These are phyloP conservation scores for Drosophila elegans DNA, from an alignment of 1,140 invertebrate species.

Conservation along the genomic window DNA sequence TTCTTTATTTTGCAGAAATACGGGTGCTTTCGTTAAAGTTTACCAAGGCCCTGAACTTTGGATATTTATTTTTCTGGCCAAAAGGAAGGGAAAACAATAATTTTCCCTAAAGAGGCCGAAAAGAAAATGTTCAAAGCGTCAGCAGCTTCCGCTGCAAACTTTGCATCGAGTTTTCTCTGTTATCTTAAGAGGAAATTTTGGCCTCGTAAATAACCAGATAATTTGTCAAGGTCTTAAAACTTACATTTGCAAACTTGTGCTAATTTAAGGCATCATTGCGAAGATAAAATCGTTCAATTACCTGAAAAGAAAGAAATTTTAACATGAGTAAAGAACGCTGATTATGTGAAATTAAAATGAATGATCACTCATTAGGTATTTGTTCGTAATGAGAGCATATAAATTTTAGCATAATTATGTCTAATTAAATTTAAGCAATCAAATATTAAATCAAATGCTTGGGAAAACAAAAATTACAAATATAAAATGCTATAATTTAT, in stretches of 20 bases:
- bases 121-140: constrained; percentile 35
- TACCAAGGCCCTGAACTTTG: constrained; percentile 19
- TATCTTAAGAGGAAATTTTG: constrained; percentile 32
- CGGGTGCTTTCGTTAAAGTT: constrained; percentile 38
- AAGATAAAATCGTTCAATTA: constrained; percentile 20
- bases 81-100: constrained; percentile 25
- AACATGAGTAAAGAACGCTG: constrained; percentile 5
- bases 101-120: constrained; percentile 29
- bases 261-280: constrained; percentile 1
- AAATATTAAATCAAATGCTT: not conserved
- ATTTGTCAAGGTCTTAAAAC: constrained; percentile 43
- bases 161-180: constrained; percentile 35
- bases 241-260: constrained; percentile 34
- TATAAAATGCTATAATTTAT: not conserved
- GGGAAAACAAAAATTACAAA: not conserved
- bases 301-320: constrained; percentile 17
- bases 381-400: not conserved
- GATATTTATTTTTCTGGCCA: constrained; percentile 34
- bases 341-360: constrained; percentile 7
- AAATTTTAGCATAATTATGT: not conserved
- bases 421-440: constrained; percentile 11
- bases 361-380: constrained; percentile 14
- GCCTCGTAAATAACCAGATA: constrained; percentile 46
- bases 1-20: constrained; percentile 11
- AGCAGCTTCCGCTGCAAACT: constrained; percentile 23